phyloP scores from a whole-genome alignment of 2,113 vertebrate genomes.

The Telmatochromis brichardi region DNA sequence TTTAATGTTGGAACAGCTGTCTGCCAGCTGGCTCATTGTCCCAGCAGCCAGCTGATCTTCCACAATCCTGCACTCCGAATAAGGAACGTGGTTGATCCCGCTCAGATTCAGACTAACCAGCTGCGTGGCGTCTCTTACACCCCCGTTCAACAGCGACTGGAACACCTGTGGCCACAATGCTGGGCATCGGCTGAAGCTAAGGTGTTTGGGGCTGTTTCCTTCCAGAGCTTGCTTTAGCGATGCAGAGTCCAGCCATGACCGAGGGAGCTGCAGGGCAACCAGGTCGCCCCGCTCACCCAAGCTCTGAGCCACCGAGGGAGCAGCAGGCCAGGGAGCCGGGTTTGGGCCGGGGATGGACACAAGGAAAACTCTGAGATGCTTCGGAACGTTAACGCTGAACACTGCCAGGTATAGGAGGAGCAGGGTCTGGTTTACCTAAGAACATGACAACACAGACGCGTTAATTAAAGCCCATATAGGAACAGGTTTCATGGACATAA shows the following conservation, averaged over 20 bases:
- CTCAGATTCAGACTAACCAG: conserved; percentile 88
- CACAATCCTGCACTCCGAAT: conserved; percentile 71
- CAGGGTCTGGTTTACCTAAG: conserved; percentile 86
- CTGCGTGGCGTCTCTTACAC: conserved; percentile 74
- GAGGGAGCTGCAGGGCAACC: conserved; percentile 90
- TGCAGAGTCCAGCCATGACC: conserved; percentile 83
- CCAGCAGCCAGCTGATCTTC: conserved; percentile 84
- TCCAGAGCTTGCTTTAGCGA: conserved; percentile 82
- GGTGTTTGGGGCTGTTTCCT: conserved; percentile 84
- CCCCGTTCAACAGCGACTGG: conserved; percentile 78
- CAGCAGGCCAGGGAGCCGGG: conserved; percentile 79
- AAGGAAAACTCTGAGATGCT: conserved; percentile 85
- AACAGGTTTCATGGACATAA: neutral
- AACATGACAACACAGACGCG: neutral
- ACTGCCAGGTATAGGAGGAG: conserved; percentile 91
- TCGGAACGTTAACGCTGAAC: conserved; percentile 86
- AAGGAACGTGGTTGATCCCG: conserved; percentile 81
- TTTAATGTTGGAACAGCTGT: conserved; percentile 75
- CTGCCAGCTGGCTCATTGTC: conserved; percentile 77
- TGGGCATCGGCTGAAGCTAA: conserved; percentile 89
- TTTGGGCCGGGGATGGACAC: conserved; percentile 88
- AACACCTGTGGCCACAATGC: conserved; percentile 81
- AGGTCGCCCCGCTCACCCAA: conserved; percentile 80
- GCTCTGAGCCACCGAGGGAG: conserved; percentile 81
- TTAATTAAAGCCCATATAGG: neutral